Evolutionary conservation across 2,888 invertebrate species (phyloP).

Genomic region (Hirudinaria manillensis): DNA sequence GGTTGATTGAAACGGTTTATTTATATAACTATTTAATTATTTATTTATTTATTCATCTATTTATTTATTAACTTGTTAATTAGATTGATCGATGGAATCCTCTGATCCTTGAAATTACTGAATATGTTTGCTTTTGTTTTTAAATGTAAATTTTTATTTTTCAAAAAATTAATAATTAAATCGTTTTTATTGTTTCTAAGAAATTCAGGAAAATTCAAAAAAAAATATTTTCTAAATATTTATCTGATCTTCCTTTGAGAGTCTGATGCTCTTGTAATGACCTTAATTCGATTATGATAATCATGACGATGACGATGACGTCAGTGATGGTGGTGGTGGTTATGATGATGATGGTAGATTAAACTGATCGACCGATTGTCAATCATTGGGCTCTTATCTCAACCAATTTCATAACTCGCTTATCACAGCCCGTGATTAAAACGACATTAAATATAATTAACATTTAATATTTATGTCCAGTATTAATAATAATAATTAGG

Average conservation of each 20-base stretch:
- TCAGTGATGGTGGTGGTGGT: slow-evolving; percentile 9
- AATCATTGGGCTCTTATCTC: too few relatives aligned
- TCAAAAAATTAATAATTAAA: neutral
- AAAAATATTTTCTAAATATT: neutral
- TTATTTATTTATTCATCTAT: too few relatives aligned
- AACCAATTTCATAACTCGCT: too few relatives aligned
- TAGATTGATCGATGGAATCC: neutral
- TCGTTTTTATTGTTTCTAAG: neutral
- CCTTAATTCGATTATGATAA: neutral
- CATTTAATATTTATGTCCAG: too few relatives aligned
- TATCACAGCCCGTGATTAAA: too few relatives aligned
- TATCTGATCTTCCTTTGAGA: neutral
- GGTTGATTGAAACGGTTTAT: too few relatives aligned
- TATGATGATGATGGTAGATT: slow-evolving; percentile 8
- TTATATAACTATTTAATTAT: too few relatives aligned
- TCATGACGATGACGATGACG: slow-evolving; percentile 14
- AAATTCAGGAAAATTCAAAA: neutral
- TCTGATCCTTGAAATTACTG: too few relatives aligned
- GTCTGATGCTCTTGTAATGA: neutral
- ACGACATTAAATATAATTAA: too few relatives aligned
- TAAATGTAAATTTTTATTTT: neutral
- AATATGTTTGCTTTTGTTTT: neutral
- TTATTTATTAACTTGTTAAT: neutral
- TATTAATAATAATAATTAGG: too few relatives aligned
- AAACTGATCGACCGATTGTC: too few relatives aligned